Percentiles rank a stretch among this genome's conserved stretches.
These are phyloP conservation scores for Leptosomus discolor DNA, from an alignment of 2,113 vertebrate genomes.

Conservation along the genomic window DNA sequence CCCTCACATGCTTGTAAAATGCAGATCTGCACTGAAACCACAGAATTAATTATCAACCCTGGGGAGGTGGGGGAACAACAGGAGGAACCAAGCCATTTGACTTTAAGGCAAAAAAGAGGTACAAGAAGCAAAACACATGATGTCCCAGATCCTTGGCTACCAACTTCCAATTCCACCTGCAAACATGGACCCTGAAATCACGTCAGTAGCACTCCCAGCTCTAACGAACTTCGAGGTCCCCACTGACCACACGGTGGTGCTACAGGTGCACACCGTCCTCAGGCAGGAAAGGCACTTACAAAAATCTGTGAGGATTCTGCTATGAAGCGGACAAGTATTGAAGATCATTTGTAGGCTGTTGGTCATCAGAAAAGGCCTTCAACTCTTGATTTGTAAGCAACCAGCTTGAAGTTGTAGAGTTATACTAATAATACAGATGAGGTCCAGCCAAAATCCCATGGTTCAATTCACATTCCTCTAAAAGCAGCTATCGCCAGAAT, in stretches of 20 bases:
- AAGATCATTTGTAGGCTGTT: neutral
- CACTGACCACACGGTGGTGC: slow-evolving; percentile 39
- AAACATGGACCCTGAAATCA: neutral
- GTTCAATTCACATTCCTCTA: neutral
- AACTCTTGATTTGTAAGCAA: neutral
- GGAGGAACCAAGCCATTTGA: neutral
- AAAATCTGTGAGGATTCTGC: neutral
- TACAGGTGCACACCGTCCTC: neutral
- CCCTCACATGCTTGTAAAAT: neutral
- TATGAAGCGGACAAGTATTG: no score
- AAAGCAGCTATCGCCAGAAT: neutral
- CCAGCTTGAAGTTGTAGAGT: neutral
- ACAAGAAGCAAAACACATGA: neutral
- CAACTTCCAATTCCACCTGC: neutral
- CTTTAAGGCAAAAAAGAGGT: neutral
- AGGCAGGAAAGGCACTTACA: neutral
- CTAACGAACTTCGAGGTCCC: neutral
- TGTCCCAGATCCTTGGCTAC: neutral
- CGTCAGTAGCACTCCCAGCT: rapidly evolving
- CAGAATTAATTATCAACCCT: neutral
- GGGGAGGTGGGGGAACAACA: neutral
- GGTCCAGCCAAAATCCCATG: neutral
- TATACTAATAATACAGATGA: neutral
- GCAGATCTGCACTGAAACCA: neutral
- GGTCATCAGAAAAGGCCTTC: neutral